Conservation (phyloP, 2,888 invertebrate species). For the Oegoconia quadripuncta region DNA sequence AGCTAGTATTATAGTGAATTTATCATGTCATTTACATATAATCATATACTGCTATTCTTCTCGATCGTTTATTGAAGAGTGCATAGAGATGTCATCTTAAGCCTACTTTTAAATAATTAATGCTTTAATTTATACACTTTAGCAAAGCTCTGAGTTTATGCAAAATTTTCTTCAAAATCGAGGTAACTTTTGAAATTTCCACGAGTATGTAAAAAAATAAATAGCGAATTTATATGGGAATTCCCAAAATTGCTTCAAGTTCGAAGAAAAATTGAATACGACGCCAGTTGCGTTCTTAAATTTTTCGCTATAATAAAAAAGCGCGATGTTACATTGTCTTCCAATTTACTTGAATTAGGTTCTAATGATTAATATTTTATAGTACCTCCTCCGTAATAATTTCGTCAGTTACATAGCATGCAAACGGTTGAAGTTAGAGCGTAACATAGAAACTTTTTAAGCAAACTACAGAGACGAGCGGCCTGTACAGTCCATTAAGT, state of each 20-base stretch:
- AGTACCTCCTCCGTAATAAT: not conserved
- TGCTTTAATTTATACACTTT: not conserved
- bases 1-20: too few species aligned
- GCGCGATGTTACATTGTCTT: not conserved
- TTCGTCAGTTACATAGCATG: constrained; percentile 4
- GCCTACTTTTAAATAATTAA: not conserved
- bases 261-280: constrained; percentile 9
- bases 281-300: not conserved
- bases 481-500: constrained; percentile 84
- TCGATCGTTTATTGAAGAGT: too few species aligned
- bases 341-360: not conserved
- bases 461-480: constrained; percentile 79
- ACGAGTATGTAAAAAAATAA: constrained; percentile 51
- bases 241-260: constrained; percentile 35
- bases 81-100: too few species aligned
- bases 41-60: too few species aligned
- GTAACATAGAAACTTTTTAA: constrained; percentile 42
- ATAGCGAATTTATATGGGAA: constrained; percentile 37
- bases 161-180: constrained; percentile 15
- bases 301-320: not conserved
- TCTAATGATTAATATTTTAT: not conserved
- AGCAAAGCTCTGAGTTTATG: constrained; percentile 4
- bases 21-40: too few species aligned
- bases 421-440: constrained; percentile 31
- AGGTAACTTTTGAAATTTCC: constrained; percentile 36